Evolutionary conservation across 2,113 vertebrate species (phyloP).

Genomic region (Macquaria ambigua): DNA sequence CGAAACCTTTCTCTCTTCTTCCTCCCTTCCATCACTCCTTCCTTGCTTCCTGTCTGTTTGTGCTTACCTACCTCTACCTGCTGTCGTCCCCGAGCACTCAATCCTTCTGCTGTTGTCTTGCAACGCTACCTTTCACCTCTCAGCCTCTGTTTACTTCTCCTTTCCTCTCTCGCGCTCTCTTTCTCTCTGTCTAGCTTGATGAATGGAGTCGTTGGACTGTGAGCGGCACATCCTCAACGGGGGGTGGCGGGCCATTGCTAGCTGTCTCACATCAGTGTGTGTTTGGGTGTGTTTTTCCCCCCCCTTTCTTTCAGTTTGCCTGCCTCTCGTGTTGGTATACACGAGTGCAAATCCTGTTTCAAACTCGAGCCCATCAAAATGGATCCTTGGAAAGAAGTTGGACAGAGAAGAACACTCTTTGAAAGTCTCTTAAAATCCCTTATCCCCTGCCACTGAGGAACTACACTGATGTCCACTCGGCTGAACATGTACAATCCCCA

Average conservation of each 20-base stretch:
- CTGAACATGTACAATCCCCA: slow-evolving; percentile 55
- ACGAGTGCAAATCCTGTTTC: slow-evolving; percentile 39
- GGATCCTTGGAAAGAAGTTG: slow-evolving; percentile 47
- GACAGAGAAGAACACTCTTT: slow-evolving; percentile 42
- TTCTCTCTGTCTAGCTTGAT: slow-evolving; percentile 76
- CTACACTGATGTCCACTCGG: slow-evolving; percentile 58
- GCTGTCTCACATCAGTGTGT: slow-evolving; percentile 62
- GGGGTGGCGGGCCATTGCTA: slow-evolving; percentile 67
- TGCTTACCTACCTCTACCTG: slow-evolving; percentile 54
- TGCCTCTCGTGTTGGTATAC: slow-evolving; percentile 24
- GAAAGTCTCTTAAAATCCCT: slow-evolving; percentile 52
- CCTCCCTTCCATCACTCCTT: slow-evolving; percentile 30
- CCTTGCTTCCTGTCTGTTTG: slow-evolving; percentile 41
- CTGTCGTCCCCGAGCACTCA: slow-evolving; percentile 37
- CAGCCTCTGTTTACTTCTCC: slow-evolving; percentile 73
- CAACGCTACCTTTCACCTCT: slow-evolving; percentile 69
- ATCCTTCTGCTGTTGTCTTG: slow-evolving; percentile 51
- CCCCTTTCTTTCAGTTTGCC: slow-evolving; percentile 3
- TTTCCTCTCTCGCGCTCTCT: slow-evolving; percentile 31
- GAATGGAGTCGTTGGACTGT: slow-evolving; percentile 82
- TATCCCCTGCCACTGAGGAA: slow-evolving; percentile 27
- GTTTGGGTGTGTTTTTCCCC: slow-evolving; percentile 13
- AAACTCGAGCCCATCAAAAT: slow-evolving; percentile 31
- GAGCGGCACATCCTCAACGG: slow-evolving; percentile 70
- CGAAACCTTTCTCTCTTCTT: slow-evolving; percentile 33